Evolutionary conservation across 1,140 invertebrate species (phyloP), one percentile per base, ranked within the genome.

Genomic region (Lasioglossum baleicum): DNA sequence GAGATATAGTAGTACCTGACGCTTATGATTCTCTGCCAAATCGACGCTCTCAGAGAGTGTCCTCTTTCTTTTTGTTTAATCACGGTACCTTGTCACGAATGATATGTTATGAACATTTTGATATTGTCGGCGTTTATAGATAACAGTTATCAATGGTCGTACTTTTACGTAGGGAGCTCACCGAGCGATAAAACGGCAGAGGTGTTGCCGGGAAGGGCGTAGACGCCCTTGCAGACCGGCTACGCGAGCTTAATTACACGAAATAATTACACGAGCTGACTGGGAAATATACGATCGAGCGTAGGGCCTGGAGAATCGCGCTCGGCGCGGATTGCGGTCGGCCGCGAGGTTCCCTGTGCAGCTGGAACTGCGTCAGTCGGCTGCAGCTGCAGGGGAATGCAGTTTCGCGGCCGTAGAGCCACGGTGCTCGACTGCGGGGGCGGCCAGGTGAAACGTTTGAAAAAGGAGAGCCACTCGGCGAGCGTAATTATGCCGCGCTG

Each of bases 251-350:
- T 88, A 88, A 88, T 88, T 88, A 85, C 80, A 82, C 80, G 75
- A 86, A 88, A 88, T 88, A 88, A 87, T 87, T 86, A 82, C 56
- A 73, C 68, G 68, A 84, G 75, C 56, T 60, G 66, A 71, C 67
- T 60, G 58, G 58, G 76, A 48, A 61, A 83, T 80, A 70, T 75
- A 81, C 51, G 69, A 80, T 79, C 75, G 53, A 77, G 74, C 20
- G 44, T 73, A 63, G 15, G 61, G 13, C 17, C 71, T 40, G 71
- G 84, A 76, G 83, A 82, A 82, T 82, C 83, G 81, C 81, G 84
- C 53, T 79, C 69, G 11, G 71, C 69, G 83, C 65, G 77, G 77
- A 88, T 88, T 85, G 83, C 77, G 87, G 87, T 83, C 56, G 63
- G 74, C 82, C 78, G 40, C 81, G 82, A 61, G 70, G 75, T 77